Evolutionary conservation across 2,797 vertebrate genomes (phyloP), one percentile per base, ranked within the genome.

Genomic region (Philypnodon macrostomus): DNA sequence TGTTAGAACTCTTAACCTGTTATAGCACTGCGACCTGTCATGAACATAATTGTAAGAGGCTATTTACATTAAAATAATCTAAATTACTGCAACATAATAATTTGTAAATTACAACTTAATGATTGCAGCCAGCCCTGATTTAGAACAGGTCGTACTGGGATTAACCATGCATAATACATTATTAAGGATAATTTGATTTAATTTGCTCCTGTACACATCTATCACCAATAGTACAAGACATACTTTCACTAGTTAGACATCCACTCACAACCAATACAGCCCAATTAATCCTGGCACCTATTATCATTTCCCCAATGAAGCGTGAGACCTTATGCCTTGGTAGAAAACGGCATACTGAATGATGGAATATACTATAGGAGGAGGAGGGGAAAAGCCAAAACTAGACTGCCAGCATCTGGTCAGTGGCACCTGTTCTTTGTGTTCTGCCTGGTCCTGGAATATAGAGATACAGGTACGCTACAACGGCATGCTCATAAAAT

Each of bases 361-460:
- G 36, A 33, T n/a, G 35, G 4, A 35, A 44, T 26, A 12, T 0
- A 34, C 36, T 23, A 0, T 1, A 8, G 13, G 46, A 2, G 36
- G 39, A 4, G 59, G 50, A 19, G 32, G 44, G 24, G 39, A 29
- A 15, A 23, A 8, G 24, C 11, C 14, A 29, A 30, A 32, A 21
- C 16, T 3, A 23, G 18, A 29, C 61, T 77, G 68, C 81, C 76
- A 55, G 62, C 70, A 7, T 33, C 57, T 38, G 45, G 10, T 77
- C 76, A 67, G 6, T 19, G 2, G 29, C 79, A 73, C 77, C 69
- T 77, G 53, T 2, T 32, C 69, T 67, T 58, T 62, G 60, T 58
- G 69, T 67, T 65, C 56, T 67, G 69, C 65, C 26, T 42, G 67
- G 37, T 37, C 29, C 41, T 53, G 66, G 75, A 78, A 52, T 0